Percentiles rank a stretch among this genome's conserved stretches.
phyloP scores from a whole-genome alignment of 2,888 invertebrate genomes.

The Oligia strigilis region DNA sequence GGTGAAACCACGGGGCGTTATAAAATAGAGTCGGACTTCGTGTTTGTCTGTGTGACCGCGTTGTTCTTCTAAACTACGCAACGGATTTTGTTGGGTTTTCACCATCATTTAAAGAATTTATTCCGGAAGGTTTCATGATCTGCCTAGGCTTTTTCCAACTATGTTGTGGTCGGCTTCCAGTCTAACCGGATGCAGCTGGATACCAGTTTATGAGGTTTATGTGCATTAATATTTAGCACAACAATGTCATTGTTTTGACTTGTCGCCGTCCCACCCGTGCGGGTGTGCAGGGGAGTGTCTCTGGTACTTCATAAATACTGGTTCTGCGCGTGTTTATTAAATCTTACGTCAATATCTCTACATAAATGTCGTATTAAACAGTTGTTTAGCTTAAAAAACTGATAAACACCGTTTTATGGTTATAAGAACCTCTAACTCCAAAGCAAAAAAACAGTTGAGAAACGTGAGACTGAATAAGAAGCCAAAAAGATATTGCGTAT shows the following conservation, averaged over 20 bases:
- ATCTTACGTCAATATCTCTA: not conserved
- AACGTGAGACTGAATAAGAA: constrained; percentile 12
- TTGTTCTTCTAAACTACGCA: not conserved
- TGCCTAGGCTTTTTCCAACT: too few species aligned
- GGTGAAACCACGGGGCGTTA: too few species aligned
- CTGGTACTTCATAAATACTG: not conserved
- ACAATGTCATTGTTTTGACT: not conserved
- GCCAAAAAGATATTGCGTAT: constrained; percentile 7
- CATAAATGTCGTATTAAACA: not conserved
- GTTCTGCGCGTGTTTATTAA: not conserved
- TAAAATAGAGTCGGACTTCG: not conserved
- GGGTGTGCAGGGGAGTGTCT: not conserved
- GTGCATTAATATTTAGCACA: too few species aligned
- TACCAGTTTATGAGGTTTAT: too few species aligned
- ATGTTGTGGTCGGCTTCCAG: too few species aligned
- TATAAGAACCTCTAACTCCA: not conserved
- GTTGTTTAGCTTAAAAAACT: not conserved
- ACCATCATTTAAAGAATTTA: not conserved
- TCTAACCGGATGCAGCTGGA: too few species aligned
- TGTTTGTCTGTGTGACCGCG: not conserved
- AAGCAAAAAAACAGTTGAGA: not conserved
- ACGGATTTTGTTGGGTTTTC: not conserved
- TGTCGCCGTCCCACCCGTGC: not conserved
- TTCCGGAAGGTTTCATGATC: not conserved
- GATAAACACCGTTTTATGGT: not conserved